These are phyloP conservation scores for Gisinianus flammeolus DNA, from an alignment of 2,888 invertebrate genomes.

Conservation along the genomic window DNA sequence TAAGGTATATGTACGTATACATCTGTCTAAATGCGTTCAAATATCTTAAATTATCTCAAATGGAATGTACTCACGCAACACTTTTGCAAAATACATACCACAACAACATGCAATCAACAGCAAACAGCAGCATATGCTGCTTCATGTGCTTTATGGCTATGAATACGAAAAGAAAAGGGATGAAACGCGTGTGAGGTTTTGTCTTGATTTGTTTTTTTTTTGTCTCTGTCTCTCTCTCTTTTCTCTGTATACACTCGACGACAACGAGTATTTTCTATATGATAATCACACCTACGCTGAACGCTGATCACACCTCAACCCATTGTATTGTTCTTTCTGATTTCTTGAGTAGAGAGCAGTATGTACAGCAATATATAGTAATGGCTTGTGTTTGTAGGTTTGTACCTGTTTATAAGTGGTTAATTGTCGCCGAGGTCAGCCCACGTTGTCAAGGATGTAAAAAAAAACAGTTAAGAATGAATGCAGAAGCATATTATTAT, in stretches of 20 bases:
- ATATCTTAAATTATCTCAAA: neutral
- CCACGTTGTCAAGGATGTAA: slow-evolving; percentile 8
- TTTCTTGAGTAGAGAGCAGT: slow-evolving; percentile 3
- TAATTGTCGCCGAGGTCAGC: slow-evolving; percentile 5
- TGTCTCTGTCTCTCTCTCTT: neutral
- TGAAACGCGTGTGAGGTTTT: slow-evolving; percentile 26
- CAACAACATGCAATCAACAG: no score
- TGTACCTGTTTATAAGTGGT: neutral
- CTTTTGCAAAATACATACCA: neutral
- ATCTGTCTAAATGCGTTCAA: neutral
- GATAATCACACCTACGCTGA: slow-evolving; percentile 41
- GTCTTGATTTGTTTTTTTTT: neutral
- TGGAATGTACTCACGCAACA: neutral
- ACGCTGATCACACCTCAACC: slow-evolving; percentile 42
- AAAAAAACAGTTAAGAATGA: neutral
- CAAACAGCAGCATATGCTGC: no score
- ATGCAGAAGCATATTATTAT: neutral
- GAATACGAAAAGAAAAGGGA: neutral
- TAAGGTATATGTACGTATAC: neutral
- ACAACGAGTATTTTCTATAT: slow-evolving; percentile 24
- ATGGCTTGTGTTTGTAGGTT: no score
- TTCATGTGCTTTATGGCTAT: neutral
- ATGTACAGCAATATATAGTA: neutral
- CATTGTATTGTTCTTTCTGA: neutral
- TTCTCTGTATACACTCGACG: slow-evolving; percentile 2